These are phyloP conservation scores for Hypomecis punctinalis DNA, from an alignment of 2,888 invertebrate genomes.

Conservation along the genomic window DNA sequence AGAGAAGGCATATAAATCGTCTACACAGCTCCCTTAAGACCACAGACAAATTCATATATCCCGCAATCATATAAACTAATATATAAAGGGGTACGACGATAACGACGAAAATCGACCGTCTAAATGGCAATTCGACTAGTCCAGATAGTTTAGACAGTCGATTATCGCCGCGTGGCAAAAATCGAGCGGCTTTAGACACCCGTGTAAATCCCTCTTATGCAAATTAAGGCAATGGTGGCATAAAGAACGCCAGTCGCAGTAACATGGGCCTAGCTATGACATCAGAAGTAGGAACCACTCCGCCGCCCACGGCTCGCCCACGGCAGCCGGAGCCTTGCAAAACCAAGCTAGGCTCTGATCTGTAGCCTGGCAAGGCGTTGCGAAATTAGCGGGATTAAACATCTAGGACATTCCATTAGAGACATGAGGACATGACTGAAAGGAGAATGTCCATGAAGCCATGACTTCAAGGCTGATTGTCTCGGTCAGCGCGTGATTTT, in stretches of 20 bases:
- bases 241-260: constrained; percentile 25
- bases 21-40: neutral
- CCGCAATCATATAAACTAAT: constrained; percentile 4
- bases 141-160: too few species aligned
- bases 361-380: constrained; percentile 25
- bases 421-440: constrained; percentile 1
- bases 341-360: constrained; percentile 51
- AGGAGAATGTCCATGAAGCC: neutral
- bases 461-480: neutral
- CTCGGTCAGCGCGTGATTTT: neutral
- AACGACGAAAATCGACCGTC: too few species aligned
- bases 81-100: neutral
- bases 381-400: constrained; percentile 32
- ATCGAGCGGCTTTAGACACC: too few species aligned
- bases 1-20: neutral
- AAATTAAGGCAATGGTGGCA: neutral
- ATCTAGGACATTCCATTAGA: constrained; percentile 24
- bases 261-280: constrained; percentile 66
- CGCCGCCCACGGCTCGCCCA: constrained; percentile 74
- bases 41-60: neutral
- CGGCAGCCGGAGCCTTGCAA: constrained; percentile 71
- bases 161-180: too few species aligned
- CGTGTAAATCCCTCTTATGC: neutral
- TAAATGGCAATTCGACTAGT: too few species aligned
- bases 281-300: constrained; percentile 77